Evolutionary conservation across 2,113 vertebrate genomes (phyloP).

Genomic region (Gymnorhina tibicen): DNA sequence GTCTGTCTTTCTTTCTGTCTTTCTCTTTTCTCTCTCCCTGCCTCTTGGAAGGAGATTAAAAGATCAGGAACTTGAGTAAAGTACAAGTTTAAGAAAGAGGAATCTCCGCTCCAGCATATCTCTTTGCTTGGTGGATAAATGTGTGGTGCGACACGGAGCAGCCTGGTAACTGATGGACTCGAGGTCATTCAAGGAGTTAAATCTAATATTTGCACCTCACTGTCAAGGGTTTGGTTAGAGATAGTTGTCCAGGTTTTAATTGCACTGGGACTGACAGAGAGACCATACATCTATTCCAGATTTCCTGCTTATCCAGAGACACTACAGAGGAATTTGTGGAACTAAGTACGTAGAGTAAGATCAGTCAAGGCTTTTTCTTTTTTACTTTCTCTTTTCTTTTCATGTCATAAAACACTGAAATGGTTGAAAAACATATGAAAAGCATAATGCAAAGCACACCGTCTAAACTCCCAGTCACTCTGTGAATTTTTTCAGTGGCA

Average conservation of each 20-base stretch:
- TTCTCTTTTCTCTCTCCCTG: not conserved
- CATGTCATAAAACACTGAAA: not conserved
- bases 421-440: not conserved
- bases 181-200: not conserved
- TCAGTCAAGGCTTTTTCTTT: not conserved
- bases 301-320: not conserved
- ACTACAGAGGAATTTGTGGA: not conserved
- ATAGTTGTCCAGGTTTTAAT: not conserved
- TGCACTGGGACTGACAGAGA: not conserved
- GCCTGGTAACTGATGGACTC: not conserved
- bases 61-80: not conserved
- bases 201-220: not conserved
- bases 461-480: not conserved
- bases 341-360: not conserved
- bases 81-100: not conserved
- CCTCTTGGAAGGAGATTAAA: constrained; percentile 17
- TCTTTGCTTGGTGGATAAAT: not conserved
- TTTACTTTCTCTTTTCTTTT: not conserved
- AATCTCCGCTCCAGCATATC: not conserved
- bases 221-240: not conserved
- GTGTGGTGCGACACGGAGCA: not conserved
- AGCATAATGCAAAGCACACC: not conserved
- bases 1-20: not conserved
- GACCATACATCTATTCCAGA: not conserved
- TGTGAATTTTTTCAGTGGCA: not conserved